Percentiles rank a stretch among this genome's conserved stretches.
These are phyloP conservation scores for Brenthis ino DNA, from an alignment of 2,888 invertebrate genomes.

Conservation along the genomic window DNA sequence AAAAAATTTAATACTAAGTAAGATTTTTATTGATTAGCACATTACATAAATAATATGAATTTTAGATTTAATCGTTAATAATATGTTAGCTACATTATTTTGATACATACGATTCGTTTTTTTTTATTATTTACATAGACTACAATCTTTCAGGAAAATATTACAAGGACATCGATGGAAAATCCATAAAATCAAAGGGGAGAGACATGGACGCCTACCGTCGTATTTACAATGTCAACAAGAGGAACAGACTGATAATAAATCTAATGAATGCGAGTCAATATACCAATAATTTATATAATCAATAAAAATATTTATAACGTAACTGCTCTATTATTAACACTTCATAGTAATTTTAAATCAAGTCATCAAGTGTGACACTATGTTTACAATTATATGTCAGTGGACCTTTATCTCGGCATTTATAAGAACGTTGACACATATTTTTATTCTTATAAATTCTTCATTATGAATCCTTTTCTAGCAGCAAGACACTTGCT, in stretches of 20 bases:
- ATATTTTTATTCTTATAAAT: constrained; percentile 12
- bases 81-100: too few species aligned
- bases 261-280: constrained; percentile 18
- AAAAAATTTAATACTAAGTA: constrained; percentile 77
- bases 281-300: constrained; percentile 23
- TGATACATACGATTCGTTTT: too few species aligned
- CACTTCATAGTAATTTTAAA: constrained; percentile 5
- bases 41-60: neutral
- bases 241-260: constrained; percentile 39
- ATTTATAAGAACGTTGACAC: constrained; percentile 33
- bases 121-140: too few species aligned
- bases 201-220: constrained; percentile 67
- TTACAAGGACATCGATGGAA: constrained; percentile 72
- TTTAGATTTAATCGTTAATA: neutral
- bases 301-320: constrained; percentile 26
- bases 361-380: neutral
- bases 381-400: constrained; percentile 12
- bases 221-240: constrained; percentile 67
- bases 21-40: constrained; percentile 41
- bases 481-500: constrained; percentile 6
- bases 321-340: constrained; percentile 4
- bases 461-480: constrained; percentile 7
- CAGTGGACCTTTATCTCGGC: constrained; percentile 33
- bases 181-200: constrained; percentile 73
- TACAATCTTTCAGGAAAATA: constrained; percentile 61